Evolutionary conservation across 2,888 invertebrate species (phyloP).

Genomic region (Neoscelio sp.): DNA sequence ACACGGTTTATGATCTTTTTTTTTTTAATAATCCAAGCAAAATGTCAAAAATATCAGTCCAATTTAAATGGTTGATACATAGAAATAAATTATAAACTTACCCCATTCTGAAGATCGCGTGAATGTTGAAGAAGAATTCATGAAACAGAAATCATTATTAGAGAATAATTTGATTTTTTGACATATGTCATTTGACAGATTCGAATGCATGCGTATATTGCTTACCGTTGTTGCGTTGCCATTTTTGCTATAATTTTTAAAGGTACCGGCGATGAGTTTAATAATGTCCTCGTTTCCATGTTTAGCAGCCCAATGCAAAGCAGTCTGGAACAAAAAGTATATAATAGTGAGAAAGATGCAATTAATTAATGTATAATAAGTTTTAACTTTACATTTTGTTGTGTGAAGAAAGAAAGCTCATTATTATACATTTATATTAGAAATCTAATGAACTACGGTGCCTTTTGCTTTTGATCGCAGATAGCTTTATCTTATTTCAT

Average conservation of each 20-base stretch:
- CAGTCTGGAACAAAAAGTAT: constrained; percentile 88
- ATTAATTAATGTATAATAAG: constrained; percentile 34
- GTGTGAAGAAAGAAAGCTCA: constrained; percentile 44
- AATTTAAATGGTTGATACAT: too few species aligned
- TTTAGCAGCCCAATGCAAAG: constrained; percentile 98
- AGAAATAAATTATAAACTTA: constrained; percentile 72
- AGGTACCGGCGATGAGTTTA: constrained; percentile 95
- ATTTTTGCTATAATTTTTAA: constrained; percentile 86
- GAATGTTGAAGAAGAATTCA: background rate
- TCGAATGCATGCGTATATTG: too few species aligned
- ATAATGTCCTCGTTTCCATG: constrained; percentile 96
- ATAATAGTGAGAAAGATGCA: constrained; percentile 39
- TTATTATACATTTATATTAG: constrained; percentile 35
- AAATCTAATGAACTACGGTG: constrained; percentile 42
- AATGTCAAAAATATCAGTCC: too few species aligned
- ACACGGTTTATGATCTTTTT: too few species aligned
- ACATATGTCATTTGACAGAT: constrained; percentile 22
- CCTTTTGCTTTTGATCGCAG: constrained; percentile 21
- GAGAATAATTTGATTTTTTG: background rate
- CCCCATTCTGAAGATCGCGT: constrained; percentile 74
- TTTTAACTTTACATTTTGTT: constrained; percentile 28
- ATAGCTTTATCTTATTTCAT: constrained; percentile 29
- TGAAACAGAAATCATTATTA: background rate
- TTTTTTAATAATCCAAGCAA: too few species aligned
- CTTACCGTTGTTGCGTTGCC: constrained; percentile 95